Evolutionary conservation across 2,113 vertebrate species (phyloP), one percentile per base, ranked within the genome.

Genomic region (Aegypius monachus): DNA sequence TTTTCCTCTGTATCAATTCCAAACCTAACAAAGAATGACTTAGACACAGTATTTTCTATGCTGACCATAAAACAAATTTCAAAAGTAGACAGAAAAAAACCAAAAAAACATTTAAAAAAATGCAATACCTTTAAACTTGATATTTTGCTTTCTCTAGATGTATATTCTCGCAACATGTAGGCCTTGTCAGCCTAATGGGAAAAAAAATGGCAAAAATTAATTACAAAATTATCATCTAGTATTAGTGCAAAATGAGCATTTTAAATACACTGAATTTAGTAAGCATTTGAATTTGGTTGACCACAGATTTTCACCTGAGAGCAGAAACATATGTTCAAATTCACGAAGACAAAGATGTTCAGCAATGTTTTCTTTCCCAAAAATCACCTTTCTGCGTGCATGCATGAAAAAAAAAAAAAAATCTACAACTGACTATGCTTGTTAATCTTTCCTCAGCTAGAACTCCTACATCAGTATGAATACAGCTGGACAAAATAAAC

Each of bases 81-180:
- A 89, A 84, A 88, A 67, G 48, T 17, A 86, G 26, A n/a, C 6
- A 43, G 43, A 12, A 68, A 52, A 61, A 52, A n/a, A 9, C 23
- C 22, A 1, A 15, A 53, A 52, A 27, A 27, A 10, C 15, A 53
- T 13, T 43, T 92, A 83, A 90, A 85, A 86, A 95, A 82, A 77
- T 63, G 26, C 43, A 80, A 9, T 98, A 99, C 99, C 99, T 98
- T 99, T 90, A 99, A 98, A 81, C 98, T 98, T 86, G 98, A 97
- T 90, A 99, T 97, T 98, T 98, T 99, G 97, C 99, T 99, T 97
- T 99, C 99, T 75, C 99, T 98, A 16, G 98, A 99, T 34, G 99
- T 99, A 97, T 99, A 99, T 97, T 99, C 99, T 93, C 99, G 97
- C 50, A 99, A 97, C 98, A 99, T 99, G 96, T 98, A 99, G 52